phyloP scores from a whole-genome alignment of 2,888 invertebrate species.

The Loripinus fragilis region DNA sequence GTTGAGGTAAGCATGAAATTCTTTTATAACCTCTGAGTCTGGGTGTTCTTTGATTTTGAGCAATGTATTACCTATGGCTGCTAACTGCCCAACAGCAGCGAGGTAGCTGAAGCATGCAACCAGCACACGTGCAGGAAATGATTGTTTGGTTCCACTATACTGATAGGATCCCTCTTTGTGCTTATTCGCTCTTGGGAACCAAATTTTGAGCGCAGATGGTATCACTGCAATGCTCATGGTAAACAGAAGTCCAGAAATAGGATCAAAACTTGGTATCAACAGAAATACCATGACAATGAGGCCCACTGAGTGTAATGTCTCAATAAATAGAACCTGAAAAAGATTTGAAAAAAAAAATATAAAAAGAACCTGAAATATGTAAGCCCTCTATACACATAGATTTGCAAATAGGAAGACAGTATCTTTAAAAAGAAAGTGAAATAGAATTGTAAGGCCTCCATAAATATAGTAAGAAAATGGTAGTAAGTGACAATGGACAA shows the following conservation, averaged over 20 bases:
- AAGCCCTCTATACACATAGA: too few relatives aligned
- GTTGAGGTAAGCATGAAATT: too few relatives aligned
- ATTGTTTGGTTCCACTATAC: neutral
- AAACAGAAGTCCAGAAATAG: constrained; percentile 61
- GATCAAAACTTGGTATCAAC: constrained; percentile 70
- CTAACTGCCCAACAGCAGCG: constrained; percentile 55
- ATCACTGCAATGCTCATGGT: constrained; percentile 57
- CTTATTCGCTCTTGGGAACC: constrained; percentile 43
- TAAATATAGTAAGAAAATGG: too few relatives aligned
- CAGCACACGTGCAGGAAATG: neutral
- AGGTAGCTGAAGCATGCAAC: constrained; percentile 35
- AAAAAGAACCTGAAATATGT: too few relatives aligned
- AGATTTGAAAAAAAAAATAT: too few relatives aligned
- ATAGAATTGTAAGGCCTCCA: too few relatives aligned
- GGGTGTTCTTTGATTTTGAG: too few relatives aligned
- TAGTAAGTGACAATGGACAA: too few relatives aligned
- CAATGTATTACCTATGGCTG: constrained; percentile 38
- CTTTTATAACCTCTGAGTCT: too few relatives aligned
- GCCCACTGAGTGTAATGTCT: constrained; percentile 71
- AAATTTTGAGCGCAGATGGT: constrained; percentile 62
- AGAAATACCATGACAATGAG: constrained; percentile 68
- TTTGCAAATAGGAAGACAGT: too few relatives aligned
- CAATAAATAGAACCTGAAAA: constrained; percentile 64
- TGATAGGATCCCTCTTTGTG: constrained; percentile 19
- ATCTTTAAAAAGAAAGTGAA: too few relatives aligned